Evolutionary conservation across 2,113 vertebrate species (phyloP).

Genomic region (Psittacus erithacus): DNA sequence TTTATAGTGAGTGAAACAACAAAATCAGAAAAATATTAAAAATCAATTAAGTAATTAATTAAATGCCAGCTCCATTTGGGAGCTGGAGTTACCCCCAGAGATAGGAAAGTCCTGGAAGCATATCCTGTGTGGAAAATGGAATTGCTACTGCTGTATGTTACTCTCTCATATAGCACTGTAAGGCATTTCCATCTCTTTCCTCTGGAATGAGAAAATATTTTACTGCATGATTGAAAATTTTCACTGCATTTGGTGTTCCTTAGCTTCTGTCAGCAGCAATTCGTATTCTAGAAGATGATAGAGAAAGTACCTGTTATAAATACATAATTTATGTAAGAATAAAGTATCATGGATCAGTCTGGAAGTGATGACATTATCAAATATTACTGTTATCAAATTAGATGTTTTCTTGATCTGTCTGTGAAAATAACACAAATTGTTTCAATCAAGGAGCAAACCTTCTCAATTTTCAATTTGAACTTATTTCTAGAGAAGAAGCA

Average conservation of each 20-base stretch:
- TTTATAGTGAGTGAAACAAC: constrained; percentile 1
- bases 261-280: background rate
- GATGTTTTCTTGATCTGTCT: background rate
- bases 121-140: background rate
- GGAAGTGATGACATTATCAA: background rate
- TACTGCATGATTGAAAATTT: background rate
- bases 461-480: background rate
- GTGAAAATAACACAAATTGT: background rate
- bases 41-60: too few relatives aligned
- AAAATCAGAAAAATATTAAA: background rate
- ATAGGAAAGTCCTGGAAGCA: background rate
- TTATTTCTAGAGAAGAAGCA: background rate
- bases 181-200: background rate
- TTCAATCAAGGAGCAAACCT: background rate
- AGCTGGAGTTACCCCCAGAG: background rate
- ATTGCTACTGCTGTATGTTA: background rate
- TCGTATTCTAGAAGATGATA: background rate
- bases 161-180: background rate
- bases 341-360: background rate
- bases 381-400: background rate
- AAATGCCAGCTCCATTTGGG: background rate
- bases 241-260: background rate
- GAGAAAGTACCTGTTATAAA: background rate
- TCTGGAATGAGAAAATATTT: background rate
- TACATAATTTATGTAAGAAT: background rate